A percentile compares a stretch with the other conserved stretches of the same genome.
Evolutionary conservation across 2,113 vertebrate species (phyloP).

Genomic region (Pipra filicauda): DNA sequence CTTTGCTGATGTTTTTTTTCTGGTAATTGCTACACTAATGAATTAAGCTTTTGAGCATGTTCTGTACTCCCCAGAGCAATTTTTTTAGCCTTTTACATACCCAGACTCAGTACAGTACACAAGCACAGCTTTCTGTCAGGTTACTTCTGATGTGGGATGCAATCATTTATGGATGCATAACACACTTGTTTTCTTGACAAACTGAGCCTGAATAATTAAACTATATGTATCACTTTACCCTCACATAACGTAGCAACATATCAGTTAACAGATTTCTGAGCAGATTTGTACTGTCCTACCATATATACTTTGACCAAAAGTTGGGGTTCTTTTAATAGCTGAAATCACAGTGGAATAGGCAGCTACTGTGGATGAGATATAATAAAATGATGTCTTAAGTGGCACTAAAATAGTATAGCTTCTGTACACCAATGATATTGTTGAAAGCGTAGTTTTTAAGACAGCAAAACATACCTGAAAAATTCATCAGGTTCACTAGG

Average conservation of each 20-base stretch:
- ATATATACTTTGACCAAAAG: neutral
- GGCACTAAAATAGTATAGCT: neutral
- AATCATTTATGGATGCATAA: neutral
- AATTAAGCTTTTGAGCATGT: neutral
- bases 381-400: neutral
- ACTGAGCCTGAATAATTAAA: neutral
- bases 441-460: neutral
- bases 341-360: neutral
- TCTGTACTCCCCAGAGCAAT: neutral
- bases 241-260: neutral
- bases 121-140: neutral
- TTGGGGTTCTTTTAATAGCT: neutral
- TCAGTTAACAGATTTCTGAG: neutral
- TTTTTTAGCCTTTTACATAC: neutral
- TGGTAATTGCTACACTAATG: neutral
- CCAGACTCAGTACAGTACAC: neutral
- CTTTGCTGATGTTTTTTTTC: neutral
- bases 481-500: neutral
- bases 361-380: neutral
- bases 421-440: neutral
- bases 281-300: neutral
- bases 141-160: neutral
- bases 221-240: neutral
- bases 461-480: neutral
- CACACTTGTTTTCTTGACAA: neutral